Percentiles rank a stretch among this genome's conserved stretches.
Conservation (phyloP, 2,797 vertebrate genomes). For the Poeciliopsis infans region DNA sequence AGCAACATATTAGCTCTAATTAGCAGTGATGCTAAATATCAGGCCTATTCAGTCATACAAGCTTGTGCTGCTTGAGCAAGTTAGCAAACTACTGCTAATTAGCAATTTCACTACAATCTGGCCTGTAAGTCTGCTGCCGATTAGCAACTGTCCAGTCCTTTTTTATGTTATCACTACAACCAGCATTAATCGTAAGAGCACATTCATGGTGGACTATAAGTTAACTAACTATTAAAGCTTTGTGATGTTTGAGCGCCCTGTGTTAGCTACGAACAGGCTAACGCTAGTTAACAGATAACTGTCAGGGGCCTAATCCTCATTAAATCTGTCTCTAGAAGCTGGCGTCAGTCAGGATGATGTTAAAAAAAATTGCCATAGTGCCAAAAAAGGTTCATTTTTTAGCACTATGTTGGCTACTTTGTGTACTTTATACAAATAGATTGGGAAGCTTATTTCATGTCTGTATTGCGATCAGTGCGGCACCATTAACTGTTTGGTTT, state of each 20-base stretch:
- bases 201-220: not conserved
- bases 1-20: not conserved
- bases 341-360: not conserved
- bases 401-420: not conserved
- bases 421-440: no score
- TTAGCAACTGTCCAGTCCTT: not conserved
- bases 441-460: not conserved
- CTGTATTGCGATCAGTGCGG: not conserved
- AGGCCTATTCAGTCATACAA: not conserved
- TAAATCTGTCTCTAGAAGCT: not conserved
- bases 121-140: not conserved
- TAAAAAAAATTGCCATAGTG: not conserved
- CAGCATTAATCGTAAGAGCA: not conserved
- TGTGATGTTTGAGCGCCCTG: not conserved
- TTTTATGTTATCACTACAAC: not conserved
- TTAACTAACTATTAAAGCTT: not conserved
- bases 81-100: not conserved
- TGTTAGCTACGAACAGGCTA: not conserved
- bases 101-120: not conserved
- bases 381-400: not conserved
- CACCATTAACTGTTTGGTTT: fast-evolving
- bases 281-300: not conserved
- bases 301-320: not conserved
- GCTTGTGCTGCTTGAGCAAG: not conserved
- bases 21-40: not conserved